Conservation (phyloP, 2,888 invertebrate genomes). For the Abrostola tripartita region DNA sequence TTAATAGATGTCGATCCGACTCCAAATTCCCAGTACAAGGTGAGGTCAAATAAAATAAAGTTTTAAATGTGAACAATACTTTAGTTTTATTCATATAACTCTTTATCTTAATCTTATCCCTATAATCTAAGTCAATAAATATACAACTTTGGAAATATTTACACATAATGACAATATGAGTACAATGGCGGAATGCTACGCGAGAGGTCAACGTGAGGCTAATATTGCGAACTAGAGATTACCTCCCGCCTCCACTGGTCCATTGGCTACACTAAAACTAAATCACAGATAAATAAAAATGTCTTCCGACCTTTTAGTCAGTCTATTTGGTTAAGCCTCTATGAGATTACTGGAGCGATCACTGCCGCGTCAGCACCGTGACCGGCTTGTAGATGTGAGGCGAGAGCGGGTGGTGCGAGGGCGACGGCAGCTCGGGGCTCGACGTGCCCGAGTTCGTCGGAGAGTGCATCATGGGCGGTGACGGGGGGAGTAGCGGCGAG, state of each 20-base stretch:
- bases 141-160: slow-evolving; percentile 83
- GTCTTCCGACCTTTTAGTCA: slow-evolving; percentile 56
- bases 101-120: slow-evolving; percentile 75
- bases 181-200: slow-evolving; percentile 75
- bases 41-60: slow-evolving; percentile 67
- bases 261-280: slow-evolving; percentile 75
- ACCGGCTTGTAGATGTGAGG: slow-evolving; percentile 88
- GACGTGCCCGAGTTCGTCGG: slow-evolving; percentile 78
- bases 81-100: slow-evolving; percentile 77
- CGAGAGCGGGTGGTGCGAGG: slow-evolving; percentile 77
- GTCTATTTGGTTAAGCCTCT: slow-evolving; percentile 61
- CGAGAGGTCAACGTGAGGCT: slow-evolving; percentile 53
- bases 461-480: slow-evolving; percentile 78
- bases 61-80: slow-evolving; percentile 73
- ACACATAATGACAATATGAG: slow-evolving; percentile 66
- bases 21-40: slow-evolving; percentile 21
- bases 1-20: slow-evolving; percentile 3
- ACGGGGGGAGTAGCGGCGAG: slow-evolving; percentile 76
- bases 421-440: slow-evolving; percentile 80
- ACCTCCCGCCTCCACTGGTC: slow-evolving; percentile 72
- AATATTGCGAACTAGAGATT: slow-evolving; percentile 72
- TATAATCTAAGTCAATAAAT: slow-evolving; percentile 81
- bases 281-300: slow-evolving; percentile 82
- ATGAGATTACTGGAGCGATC: slow-evolving; percentile 60
- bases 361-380: slow-evolving; percentile 88